Base-by-base conservation (phyloP, 2,888 invertebrate species). In the Panorpa germanica region DNA sequence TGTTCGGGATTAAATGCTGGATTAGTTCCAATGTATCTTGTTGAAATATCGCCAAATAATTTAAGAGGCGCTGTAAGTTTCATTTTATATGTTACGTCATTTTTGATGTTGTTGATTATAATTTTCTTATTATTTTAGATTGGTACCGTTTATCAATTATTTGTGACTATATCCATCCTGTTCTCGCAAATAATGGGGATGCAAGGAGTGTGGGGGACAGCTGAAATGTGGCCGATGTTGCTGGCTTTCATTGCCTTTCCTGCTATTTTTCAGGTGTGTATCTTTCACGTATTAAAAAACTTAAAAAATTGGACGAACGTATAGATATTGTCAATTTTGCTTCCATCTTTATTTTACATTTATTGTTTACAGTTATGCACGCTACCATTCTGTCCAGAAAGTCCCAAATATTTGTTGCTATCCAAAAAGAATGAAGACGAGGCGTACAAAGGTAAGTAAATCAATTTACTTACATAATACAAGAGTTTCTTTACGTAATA, bases 1-100 rank as follows among this genome's bases (percentile, higher is more conserved):
- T 73, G 74, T 48, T 75, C 75, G 50, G 80, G 78, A 4, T 58
- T 61, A 32, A 60, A 61, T 4, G 61, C 61, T 5, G 59, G 59
- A 2, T 59, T 54, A 3, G 59, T 61, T 2, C 61, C 61, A 2
- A 60, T 61, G 8, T 61, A 60, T 38, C 60, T 61, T 10, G 61
- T 61, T 3, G 61, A 61, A 43, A 44, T 61, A 22, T 55, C 61
- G 1, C 61, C 61, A 4, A 37, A 59, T 4, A 47, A 43, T 17
- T 35, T 60, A 26, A 50, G 61, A 25, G 61, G 61, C 7, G 61
- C 58, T 0, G 57, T 61, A 35, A n/a, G n/a, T n/a, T n/a, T n/a
- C n/a, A n/a, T n/a, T n/a, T n/a, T n/a, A n/a, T n/a, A n/a, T n/a
- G n/a, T n/a, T n/a, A n/a, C n/a, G n/a, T n/a, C n/a, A n/a, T n/a